Evolutionary conservation across 2,113 vertebrate genomes (phyloP).

Genomic region (Arizona elegans): DNA sequence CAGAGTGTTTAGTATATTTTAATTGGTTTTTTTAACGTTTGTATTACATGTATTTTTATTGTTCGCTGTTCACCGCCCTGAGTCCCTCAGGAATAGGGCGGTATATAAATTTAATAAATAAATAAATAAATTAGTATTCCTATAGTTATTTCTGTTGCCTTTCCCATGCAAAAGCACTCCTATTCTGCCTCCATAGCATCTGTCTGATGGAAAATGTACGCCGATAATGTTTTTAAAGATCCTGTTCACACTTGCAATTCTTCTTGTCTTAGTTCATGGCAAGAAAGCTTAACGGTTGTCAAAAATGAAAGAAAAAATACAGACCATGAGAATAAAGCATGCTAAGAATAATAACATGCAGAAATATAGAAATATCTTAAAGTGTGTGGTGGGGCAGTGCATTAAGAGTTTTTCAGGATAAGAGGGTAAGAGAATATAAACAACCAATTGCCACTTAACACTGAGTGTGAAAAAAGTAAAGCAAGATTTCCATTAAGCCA

Average conservation of each 20-base stretch:
- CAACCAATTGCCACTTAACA: neutral
- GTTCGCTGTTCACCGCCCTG: too few relatives aligned
- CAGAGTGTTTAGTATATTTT: too few relatives aligned
- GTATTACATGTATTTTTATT: too few relatives aligned
- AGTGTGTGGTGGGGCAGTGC: neutral
- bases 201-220: neutral
- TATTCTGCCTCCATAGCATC: neutral
- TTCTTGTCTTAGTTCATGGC: too few relatives aligned
- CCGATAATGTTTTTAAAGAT: neutral
- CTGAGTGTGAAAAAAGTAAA: neutral
- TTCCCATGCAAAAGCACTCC: neutral
- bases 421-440: neutral
- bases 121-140: neutral
- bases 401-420: neutral
- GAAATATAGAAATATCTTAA: neutral
- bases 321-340: neutral
- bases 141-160: neutral
- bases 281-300: neutral
- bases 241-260: neutral
- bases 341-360: neutral
- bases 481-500: neutral
- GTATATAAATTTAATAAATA: too few relatives aligned
- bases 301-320: neutral
- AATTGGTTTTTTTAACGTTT: too few relatives aligned
- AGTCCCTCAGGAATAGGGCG: too few relatives aligned